phyloP scores from a whole-genome alignment of 2,797 vertebrate species.

The Sebastes matsubarae region DNA sequence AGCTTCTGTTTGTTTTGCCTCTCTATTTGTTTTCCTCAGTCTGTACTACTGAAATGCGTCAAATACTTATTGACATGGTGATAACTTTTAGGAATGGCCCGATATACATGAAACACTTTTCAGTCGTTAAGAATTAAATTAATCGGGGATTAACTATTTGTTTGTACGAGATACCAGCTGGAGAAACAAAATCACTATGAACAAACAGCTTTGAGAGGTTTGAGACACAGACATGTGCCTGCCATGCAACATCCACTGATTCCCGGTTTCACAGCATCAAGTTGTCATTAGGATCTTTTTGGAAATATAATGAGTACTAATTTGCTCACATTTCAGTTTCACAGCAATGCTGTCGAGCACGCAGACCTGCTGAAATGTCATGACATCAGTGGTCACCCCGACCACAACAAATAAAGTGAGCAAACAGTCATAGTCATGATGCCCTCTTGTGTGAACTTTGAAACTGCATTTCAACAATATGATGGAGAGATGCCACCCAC shows the following conservation, averaged over 20 bases:
- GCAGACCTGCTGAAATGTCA: slow-evolving; percentile 38
- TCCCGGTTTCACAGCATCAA: background rate
- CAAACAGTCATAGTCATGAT: slow-evolving; percentile 58
- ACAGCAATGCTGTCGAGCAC: background rate
- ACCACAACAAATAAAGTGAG: slow-evolving; percentile 60
- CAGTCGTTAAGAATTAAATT: background rate
- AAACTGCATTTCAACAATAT: slow-evolving; percentile 15
- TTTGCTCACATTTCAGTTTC: background rate
- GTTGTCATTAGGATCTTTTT: background rate
- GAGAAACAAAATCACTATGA: background rate
- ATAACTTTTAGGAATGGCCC: background rate
- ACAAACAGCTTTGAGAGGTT: background rate
- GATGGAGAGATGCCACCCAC: background rate
- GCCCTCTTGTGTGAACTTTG: slow-evolving; percentile 57
- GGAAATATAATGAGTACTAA: background rate
- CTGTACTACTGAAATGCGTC: background rate
- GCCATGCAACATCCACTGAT: background rate
- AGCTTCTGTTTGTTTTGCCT: too few species aligned
- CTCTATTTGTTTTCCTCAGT: too few species aligned
- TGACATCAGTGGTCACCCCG: slow-evolving; percentile 47
- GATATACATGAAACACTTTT: background rate
- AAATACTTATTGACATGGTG: background rate
- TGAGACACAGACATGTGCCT: background rate
- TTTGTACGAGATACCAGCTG: background rate
- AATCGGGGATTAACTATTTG: background rate